These are phyloP conservation scores for Pharmacophagus antenor DNA, from an alignment of 2,888 invertebrate species.

Conservation along the genomic window DNA sequence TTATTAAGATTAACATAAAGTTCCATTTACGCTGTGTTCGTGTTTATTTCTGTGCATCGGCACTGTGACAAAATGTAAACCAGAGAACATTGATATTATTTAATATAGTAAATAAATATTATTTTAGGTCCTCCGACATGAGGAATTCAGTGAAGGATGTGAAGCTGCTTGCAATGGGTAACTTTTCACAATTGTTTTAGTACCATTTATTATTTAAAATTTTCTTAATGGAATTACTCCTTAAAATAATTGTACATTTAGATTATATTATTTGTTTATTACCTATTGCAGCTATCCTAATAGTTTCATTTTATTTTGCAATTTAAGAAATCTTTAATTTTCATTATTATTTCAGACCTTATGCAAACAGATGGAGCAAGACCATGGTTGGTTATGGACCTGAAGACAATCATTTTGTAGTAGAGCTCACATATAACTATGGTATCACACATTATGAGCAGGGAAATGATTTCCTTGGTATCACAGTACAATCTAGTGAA, in stretches of 20 bases:
- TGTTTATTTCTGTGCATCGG: no score
- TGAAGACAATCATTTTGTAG: slow-evolving; percentile 96
- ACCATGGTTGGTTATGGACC: slow-evolving; percentile 99
- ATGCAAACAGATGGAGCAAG: slow-evolving; percentile 98
- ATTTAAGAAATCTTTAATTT: not conserved
- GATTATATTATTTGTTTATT: no score
- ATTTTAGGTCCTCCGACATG: slow-evolving; percentile 92
- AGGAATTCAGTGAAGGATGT: slow-evolving; percentile 98
- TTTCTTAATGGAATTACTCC: not conserved
- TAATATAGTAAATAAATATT: not conserved
- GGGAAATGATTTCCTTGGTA: slow-evolving; percentile 95
- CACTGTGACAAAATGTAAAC: no score
- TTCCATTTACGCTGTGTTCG: no score
- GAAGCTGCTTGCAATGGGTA: slow-evolving; percentile 99
- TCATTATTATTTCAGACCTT: slow-evolving; percentile 85
- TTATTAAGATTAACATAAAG: no score
- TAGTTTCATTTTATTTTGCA: not conserved
- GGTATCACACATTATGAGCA: slow-evolving; percentile 91
- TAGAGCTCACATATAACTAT: slow-evolving; percentile 99
- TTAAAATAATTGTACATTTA: no score
- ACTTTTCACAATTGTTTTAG: no score
- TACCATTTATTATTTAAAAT: not conserved
- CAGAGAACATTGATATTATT: not conserved
- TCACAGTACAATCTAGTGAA: slow-evolving; percentile 90
- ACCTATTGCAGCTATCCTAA: not conserved